phyloP scores from a whole-genome alignment of 2,797 vertebrate genomes.

The Neosilurus hyrtlii region DNA sequence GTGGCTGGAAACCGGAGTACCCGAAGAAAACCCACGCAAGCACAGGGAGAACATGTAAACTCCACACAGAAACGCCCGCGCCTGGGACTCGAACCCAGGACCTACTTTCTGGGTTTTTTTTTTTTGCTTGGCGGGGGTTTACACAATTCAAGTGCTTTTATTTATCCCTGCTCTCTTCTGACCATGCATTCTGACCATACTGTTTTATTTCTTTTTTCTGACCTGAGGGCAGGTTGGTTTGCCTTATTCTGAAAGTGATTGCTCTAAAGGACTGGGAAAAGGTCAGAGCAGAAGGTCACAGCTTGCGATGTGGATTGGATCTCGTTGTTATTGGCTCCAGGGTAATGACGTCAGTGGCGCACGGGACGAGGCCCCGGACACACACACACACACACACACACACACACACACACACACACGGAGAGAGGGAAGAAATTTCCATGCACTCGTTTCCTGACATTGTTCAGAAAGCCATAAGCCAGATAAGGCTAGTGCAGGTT shows the following conservation, averaged over 20 bases:
- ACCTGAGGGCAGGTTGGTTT: neutral
- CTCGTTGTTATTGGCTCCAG: constrained; percentile 36
- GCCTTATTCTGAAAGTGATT: neutral
- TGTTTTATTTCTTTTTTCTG: neutral
- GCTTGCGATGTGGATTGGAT: neutral
- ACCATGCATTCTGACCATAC: too few species aligned
- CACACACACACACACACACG: constrained; percentile 70
- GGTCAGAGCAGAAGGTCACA: constrained; percentile 21
- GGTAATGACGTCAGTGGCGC: constrained; percentile 67
- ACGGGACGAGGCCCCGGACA: constrained; percentile 69
- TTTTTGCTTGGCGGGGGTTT: too few species aligned
- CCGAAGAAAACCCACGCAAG: too few species aligned
- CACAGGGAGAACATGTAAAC: too few species aligned
- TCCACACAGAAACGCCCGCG: too few species aligned
- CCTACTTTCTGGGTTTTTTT: too few species aligned
- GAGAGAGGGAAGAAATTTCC: constrained; percentile 71
- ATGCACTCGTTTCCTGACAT: constrained; percentile 78
- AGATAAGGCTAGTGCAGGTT: constrained; percentile 79
- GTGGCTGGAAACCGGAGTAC: too few species aligned
- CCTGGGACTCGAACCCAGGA: too few species aligned
- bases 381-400: constrained; percentile 70
- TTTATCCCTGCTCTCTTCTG: neutral
- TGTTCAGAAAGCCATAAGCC: constrained; percentile 73
- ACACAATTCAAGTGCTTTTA: neutral
- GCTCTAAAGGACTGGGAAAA: constrained; percentile 10